phyloP scores from a whole-genome alignment of 53 echinoderm and acorn worm species.

The Astropecten irregularis region DNA sequence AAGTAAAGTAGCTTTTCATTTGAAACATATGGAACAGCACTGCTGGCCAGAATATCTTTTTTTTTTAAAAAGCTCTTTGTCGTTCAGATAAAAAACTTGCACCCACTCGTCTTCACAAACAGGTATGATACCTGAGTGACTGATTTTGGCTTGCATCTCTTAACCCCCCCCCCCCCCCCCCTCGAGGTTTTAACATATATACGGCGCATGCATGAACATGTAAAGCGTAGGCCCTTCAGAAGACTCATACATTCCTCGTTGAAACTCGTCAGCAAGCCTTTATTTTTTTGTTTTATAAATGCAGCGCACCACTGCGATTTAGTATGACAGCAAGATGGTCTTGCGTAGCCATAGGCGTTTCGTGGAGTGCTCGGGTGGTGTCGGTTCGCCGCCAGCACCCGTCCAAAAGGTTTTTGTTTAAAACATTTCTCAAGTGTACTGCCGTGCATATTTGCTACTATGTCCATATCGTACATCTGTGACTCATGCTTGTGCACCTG shows the following conservation, averaged over 20 bases:
- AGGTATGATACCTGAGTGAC: neutral
- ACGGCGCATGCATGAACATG: no score
- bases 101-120: neutral
- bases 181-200: neutral
- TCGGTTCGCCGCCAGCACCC: constrained; percentile 1
- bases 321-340: constrained; percentile 5
- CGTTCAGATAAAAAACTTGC: neutral
- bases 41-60: constrained; percentile 1
- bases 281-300: constrained; percentile 35
- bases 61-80: neutral
- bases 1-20: constrained; percentile 25
- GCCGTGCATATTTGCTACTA: constrained; percentile 40
- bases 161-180: neutral
- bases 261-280: neutral
- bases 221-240: no score
- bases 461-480: constrained; percentile 28
- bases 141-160: no score
- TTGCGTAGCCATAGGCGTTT: constrained; percentile 4
- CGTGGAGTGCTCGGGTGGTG: constrained; percentile 40
- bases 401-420: constrained; percentile 44
- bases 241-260: constrained; percentile 51
- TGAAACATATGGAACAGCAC: constrained; percentile 26
- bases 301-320: constrained; percentile 20
- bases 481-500: constrained; percentile 39
- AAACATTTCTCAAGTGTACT: constrained; percentile 44